Evolutionary conservation across 2,888 invertebrate genomes (phyloP), one percentile per base, ranked within the genome.

Genomic region (Agonopterix subpropinquella): DNA sequence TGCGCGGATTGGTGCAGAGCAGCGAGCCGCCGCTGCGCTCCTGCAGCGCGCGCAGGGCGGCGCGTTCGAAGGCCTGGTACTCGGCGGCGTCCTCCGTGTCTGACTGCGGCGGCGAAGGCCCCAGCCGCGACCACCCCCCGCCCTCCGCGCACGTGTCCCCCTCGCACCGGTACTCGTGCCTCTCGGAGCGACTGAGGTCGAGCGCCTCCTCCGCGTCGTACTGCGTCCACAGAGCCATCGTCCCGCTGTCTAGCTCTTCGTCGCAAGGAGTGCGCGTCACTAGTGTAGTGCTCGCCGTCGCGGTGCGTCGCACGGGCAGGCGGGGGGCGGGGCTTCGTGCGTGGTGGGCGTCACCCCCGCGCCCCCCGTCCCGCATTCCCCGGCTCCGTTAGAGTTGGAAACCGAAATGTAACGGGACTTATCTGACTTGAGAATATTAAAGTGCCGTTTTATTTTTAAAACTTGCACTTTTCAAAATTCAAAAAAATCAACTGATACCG

Each of bases 31-130:
- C 92, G 54, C 91, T 93, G 10, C 90, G 89, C 56, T 86, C 89
- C 36, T 91, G 90, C 54, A 95, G 92, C 43, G 92, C 92, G 15
- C 91, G 87, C 11, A 95, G 65, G 66, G 94, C 92, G 51, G 91
- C 90, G 47, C 92, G 89, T 41, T 95, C 90, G 60, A 94, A 96
- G 37, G 92, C 91, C 2, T 90, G 89, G 62, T 94, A 96, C 3
- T 92, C 92, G 47, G 67, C 62, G 50, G 94, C 93, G 41, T 80
- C 78, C 53, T 70, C 68, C 42, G 70, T 61, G 65, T 54, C 42
- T 49, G 55, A 55, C 0, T 57, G 48, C 11, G 62, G 52, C 4
- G n/a, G 8, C 8, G 15, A 8, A 2, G 11, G 2, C 37, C 7
- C 36, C 18, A 61, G 67, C 2, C 53, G 36, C 35, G 28, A 28